Percentiles rank a stretch among this genome's conserved stretches.
Evolutionary conservation across 2,113 vertebrate genomes (phyloP).

Genomic region (Megaceryle torquata): DNA sequence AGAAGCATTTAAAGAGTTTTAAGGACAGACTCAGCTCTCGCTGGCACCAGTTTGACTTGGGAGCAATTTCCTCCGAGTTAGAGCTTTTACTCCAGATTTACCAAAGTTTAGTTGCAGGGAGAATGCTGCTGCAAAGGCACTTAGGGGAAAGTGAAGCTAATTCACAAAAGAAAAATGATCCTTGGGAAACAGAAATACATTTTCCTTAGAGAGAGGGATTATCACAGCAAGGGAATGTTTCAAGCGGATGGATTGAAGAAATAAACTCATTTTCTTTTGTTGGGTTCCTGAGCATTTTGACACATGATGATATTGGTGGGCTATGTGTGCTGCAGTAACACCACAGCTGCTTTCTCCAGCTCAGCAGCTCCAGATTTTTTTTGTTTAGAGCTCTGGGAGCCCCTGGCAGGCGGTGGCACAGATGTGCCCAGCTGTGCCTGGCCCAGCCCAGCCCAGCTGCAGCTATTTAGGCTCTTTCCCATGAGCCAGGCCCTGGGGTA

Average conservation of each 20-base stretch:
- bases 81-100: not conserved
- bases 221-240: not conserved
- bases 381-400: not conserved
- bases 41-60: not conserved
- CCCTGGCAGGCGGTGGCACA: not conserved
- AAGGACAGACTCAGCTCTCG: not conserved
- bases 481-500: not conserved
- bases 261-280: not conserved
- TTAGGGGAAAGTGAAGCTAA: not conserved
- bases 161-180: not conserved
- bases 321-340: rapidly evolving
- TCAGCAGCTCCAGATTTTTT: rapidly evolving
- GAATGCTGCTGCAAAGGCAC: not conserved
- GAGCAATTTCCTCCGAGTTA: not conserved
- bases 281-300: not conserved
- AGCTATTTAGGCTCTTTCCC: not conserved
- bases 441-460: not conserved
- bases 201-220: not conserved
- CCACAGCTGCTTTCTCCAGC: not conserved
- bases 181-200: not conserved
- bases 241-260: not conserved
- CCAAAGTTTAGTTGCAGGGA: rapidly evolving
- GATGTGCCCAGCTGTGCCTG: too few species aligned
- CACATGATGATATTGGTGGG: not conserved
- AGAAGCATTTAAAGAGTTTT: not conserved